These are phyloP conservation scores for Lathamus discolor DNA, from an alignment of 2,113 vertebrate genomes.

Conservation along the genomic window DNA sequence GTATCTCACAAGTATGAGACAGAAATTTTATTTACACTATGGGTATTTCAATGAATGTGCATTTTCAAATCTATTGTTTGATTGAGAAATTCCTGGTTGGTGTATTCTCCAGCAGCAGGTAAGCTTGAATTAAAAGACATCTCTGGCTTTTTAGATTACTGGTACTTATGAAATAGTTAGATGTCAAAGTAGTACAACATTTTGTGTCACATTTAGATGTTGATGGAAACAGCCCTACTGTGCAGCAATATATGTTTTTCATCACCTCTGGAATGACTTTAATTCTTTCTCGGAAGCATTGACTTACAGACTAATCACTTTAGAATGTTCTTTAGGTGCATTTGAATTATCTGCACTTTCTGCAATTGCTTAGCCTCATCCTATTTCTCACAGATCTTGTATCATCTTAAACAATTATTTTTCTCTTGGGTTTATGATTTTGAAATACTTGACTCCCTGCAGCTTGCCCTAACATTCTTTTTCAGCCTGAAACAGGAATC, in stretches of 20 bases:
- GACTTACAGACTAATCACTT: not conserved
- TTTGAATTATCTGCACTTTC: not conserved
- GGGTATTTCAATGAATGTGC: not conserved
- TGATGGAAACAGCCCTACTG: not conserved
- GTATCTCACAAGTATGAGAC: not conserved
- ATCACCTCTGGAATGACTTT: not conserved
- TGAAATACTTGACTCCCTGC: not conserved
- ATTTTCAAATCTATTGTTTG: not conserved
- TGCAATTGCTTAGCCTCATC: not conserved
- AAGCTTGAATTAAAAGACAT: not conserved
- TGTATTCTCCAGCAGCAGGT: not conserved
- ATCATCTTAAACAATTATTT: not conserved
- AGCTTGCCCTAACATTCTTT: not conserved
- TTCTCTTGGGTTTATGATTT: not conserved
- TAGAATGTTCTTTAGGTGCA: not conserved
- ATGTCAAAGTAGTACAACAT: not conserved
- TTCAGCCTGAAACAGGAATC: not conserved
- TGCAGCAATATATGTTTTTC: not conserved
- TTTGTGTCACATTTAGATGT: not conserved
- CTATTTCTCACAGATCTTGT: not conserved
- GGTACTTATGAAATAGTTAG: not conserved
- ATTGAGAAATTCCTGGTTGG: not conserved
- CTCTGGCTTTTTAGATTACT: not conserved
- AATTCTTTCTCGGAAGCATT: not conserved
- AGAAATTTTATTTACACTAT: not conserved